phyloP scores from a whole-genome alignment of 2,113 vertebrate genomes.

The Chauna torquata region DNA sequence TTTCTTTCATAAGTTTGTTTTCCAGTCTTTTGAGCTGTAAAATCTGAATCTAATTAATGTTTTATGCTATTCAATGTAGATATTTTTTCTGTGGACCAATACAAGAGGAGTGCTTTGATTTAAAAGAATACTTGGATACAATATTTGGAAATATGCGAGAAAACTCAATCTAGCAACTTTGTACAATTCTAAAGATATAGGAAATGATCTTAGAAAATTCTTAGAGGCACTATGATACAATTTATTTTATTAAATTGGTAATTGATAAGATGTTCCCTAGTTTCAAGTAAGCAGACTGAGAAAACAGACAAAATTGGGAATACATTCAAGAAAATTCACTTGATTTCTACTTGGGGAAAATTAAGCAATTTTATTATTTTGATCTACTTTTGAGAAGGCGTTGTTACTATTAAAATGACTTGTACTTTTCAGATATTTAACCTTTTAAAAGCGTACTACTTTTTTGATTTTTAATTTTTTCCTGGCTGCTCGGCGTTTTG shows the following conservation, averaged over 20 bases:
- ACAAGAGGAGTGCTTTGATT: background rate
- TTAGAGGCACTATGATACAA: background rate
- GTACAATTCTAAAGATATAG: background rate
- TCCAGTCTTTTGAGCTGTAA: background rate
- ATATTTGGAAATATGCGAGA: background rate
- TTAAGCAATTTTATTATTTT: background rate
- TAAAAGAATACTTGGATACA: background rate
- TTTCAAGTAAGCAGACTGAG: background rate
- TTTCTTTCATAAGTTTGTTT: background rate
- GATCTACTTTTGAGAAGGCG: background rate
- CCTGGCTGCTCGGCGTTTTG: background rate
- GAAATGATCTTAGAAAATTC: background rate
- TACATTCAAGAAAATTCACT: background rate
- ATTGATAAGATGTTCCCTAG: background rate
- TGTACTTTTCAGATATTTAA: background rate
- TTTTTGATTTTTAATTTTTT: background rate
- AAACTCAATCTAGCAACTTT: background rate
- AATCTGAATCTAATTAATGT: background rate
- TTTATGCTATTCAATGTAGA: background rate
- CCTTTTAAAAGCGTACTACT: background rate
- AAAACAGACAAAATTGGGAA: background rate
- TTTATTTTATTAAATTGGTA: background rate
- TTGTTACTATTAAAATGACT: background rate
- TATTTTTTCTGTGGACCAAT: background rate
- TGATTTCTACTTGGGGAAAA: background rate